These are phyloP conservation scores for Piscicola geometra DNA, from an alignment of 2,888 invertebrate species.

Conservation along the genomic window DNA sequence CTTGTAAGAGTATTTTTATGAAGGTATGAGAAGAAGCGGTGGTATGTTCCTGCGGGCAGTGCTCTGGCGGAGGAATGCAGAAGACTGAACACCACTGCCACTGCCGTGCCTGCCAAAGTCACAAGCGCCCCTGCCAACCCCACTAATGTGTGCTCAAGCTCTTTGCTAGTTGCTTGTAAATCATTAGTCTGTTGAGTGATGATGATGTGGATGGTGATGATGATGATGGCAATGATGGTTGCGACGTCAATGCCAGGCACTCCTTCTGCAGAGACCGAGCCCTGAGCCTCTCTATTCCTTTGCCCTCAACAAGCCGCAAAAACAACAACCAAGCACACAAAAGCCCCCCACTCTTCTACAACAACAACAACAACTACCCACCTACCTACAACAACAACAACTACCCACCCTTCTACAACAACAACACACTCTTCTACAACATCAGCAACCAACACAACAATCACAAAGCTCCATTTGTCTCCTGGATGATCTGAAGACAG, in stretches of 20 bases:
- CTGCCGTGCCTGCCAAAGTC: background rate
- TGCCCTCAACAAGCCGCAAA: slow-evolving; percentile 52
- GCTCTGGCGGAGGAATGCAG: slow-evolving; percentile 54
- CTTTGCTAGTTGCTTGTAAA: too few species aligned
- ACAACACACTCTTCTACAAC: background rate
- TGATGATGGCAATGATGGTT: too few species aligned
- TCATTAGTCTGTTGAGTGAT: too few species aligned
- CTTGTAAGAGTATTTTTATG: background rate
- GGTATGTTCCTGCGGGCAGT: slow-evolving; percentile 57
- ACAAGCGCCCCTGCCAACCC: background rate
- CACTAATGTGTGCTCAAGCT: background rate
- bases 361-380: slow-evolving; percentile 16
- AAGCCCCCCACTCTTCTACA: background rate
- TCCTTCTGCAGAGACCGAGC: slow-evolving; percentile 1
- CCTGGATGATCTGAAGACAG: too few species aligned
- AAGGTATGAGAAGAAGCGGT: slow-evolving; percentile 83
- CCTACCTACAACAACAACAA: slow-evolving; percentile 20
- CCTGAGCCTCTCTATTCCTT: slow-evolving; percentile 19
- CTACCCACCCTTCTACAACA: background rate
- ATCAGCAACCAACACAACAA: background rate
- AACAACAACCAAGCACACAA: background rate
- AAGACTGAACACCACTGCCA: slow-evolving; percentile 48
- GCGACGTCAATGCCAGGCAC: background rate
- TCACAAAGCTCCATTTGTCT: too few species aligned
- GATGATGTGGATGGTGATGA: too few species aligned